These are phyloP conservation scores for Piezodorus guildinii DNA, from an alignment of 1,140 invertebrate genomes.

Conservation along the genomic window DNA sequence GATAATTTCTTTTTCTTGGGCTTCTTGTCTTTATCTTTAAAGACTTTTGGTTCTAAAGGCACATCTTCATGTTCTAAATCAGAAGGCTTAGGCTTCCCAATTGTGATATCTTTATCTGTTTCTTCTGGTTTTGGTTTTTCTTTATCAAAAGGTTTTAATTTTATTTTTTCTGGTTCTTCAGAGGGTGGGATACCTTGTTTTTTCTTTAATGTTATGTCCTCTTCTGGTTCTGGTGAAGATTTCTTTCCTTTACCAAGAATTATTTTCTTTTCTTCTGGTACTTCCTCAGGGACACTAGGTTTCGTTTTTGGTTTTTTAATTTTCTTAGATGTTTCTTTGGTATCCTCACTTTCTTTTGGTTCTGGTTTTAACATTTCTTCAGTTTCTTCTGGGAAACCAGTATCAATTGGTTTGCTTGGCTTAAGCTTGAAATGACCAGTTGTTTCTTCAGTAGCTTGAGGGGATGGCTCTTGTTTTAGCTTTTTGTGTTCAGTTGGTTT, in stretches of 20 bases:
- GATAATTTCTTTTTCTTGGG: constrained; percentile 26
- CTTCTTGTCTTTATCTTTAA: constrained; percentile 22
- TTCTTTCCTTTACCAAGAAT: constrained; percentile 26
- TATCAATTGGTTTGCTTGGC: constrained; percentile 15
- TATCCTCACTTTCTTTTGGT: constrained; percentile 27
- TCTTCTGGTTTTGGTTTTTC: constrained; percentile 29
- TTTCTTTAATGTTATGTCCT: constrained; percentile 25
- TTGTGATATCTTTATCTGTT: constrained; percentile 24
- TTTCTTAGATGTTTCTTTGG: constrained; percentile 27
- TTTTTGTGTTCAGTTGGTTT: constrained; percentile 22
- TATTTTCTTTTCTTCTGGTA: constrained; percentile 24
- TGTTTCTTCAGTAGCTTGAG: constrained; percentile 10
- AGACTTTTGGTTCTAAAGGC: constrained; percentile 21
- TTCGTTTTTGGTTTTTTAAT: constrained; percentile 21
- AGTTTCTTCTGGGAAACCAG: constrained; percentile 23
- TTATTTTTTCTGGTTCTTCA: constrained; percentile 17
- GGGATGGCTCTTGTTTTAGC: constrained; percentile 25
- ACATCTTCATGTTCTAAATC: constrained; percentile 16
- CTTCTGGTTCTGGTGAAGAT: constrained; percentile 14
- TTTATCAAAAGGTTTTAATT: constrained; percentile 25
- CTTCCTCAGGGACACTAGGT: constrained; percentile 13
- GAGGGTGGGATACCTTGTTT: constrained; percentile 18
- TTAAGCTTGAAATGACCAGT: constrained; percentile 24
- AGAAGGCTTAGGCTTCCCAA: constrained; percentile 19
- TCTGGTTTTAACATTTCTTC: constrained; percentile 26